These are phyloP conservation scores for Daphoenositta chrysoptera DNA, from an alignment of 2,113 vertebrate genomes.

Conservation along the genomic window DNA sequence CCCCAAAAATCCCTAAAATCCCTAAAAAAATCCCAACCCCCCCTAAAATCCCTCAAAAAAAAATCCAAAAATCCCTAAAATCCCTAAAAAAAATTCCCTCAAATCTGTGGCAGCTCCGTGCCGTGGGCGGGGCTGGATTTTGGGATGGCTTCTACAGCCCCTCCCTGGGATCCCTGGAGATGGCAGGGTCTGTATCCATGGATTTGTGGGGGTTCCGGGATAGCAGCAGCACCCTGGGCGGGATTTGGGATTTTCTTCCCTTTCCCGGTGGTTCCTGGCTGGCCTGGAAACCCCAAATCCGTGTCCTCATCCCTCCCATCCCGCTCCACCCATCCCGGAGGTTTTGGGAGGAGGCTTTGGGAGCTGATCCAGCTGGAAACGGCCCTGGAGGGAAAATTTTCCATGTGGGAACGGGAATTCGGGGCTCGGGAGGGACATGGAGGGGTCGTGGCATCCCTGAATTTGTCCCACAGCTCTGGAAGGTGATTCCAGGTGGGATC, in stretches of 20 bases:
- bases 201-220: background rate
- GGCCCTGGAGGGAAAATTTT: background rate
- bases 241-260: background rate
- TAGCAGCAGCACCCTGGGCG: background rate
- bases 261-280: background rate
- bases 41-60: no score
- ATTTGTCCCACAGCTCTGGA: background rate
- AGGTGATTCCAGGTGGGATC: no score
- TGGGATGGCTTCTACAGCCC: background rate
- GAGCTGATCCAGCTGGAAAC: background rate
- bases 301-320: rapidly evolving
- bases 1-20: background rate
- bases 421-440: no score
- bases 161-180: background rate
- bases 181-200: background rate
- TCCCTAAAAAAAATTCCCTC: background rate
- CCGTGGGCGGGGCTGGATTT: background rate
- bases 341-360: background rate
- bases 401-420: background rate
- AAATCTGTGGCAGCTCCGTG: background rate
- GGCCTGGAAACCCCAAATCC: rapidly evolving
- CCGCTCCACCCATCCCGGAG: background rate
- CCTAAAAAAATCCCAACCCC: background rate
- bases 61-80: background rate
- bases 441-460: background rate